Conservation (phyloP, 2,888 invertebrate genomes). For the Boloria selene region DNA sequence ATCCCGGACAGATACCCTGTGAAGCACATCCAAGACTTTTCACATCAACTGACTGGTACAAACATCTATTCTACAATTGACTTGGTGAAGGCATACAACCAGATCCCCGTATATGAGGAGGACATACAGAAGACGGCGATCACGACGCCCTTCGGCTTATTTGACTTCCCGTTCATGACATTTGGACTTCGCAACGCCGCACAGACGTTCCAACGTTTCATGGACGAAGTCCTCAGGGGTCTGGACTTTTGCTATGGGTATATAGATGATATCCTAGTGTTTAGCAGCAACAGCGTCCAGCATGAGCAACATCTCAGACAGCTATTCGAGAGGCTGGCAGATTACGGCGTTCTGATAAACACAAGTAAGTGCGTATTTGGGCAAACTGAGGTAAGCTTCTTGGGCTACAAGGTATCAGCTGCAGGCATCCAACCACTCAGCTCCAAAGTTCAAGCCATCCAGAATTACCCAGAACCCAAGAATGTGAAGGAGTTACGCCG, state of each 20-base stretch:
- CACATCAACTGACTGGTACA: constrained; percentile 5
- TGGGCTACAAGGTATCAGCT: too few relatives aligned
- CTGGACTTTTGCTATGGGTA: constrained; percentile 7
- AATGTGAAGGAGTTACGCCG: too few relatives aligned
- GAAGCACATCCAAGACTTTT: constrained; percentile 1
- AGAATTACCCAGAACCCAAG: too few relatives aligned
- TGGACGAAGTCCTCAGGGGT: constrained; percentile 6
- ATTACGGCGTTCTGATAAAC: neutral
- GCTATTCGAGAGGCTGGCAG: neutral
- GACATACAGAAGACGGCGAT: too few relatives aligned
- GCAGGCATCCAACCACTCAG: too few relatives aligned
- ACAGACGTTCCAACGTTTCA: constrained; percentile 10
- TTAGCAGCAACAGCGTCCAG: too few relatives aligned
- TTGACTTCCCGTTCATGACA: too few relatives aligned
- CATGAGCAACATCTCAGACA: neutral
- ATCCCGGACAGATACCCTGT: constrained; percentile 21
- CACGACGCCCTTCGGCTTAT: too few relatives aligned
- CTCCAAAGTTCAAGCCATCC: too few relatives aligned
- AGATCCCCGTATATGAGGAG: neutral
- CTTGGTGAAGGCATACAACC: constrained; percentile 6
- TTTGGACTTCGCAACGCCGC: neutral
- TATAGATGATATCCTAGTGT: constrained; percentile 9
- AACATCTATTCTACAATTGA: neutral
- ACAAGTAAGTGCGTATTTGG: neutral
- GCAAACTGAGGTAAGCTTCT: neutral